Conservation (phyloP, 2,888 invertebrate genomes). For the Papilio gigon region DNA sequence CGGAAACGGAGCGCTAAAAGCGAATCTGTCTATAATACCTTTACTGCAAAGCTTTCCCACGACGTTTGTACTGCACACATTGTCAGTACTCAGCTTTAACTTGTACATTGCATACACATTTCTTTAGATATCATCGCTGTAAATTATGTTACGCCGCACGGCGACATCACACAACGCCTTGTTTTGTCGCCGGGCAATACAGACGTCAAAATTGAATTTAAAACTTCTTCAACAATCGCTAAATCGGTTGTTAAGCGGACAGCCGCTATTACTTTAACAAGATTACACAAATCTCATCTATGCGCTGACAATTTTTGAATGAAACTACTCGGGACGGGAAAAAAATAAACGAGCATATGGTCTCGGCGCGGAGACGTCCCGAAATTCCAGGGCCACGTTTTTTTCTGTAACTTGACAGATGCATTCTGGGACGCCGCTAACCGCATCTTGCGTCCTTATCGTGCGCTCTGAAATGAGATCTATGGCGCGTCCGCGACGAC, state of each 20-base stretch:
- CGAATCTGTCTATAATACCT: conserved; percentile 61
- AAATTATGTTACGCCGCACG: conserved; percentile 14
- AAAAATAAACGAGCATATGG: conserved; percentile 78
- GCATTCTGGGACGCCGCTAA: conserved; percentile 79
- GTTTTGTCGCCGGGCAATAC: conserved; percentile 46
- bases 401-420: conserved; percentile 79
- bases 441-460: conserved; percentile 80
- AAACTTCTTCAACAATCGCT: conserved; percentile 59
- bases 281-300: conserved; percentile 79
- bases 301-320: conserved; percentile 80
- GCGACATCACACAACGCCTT: conserved; percentile 10
- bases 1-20: conserved; percentile 73
- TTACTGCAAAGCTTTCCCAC: conserved; percentile 51
- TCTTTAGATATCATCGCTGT: neutral
- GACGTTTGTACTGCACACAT: conserved; percentile 52
- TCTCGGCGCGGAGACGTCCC: conserved; percentile 74
- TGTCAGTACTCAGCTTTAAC: conserved; percentile 47
- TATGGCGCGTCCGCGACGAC: conserved; percentile 69
- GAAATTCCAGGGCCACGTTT: conserved; percentile 78
- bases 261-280: conserved; percentile 74
- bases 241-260: conserved; percentile 68
- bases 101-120: conserved; percentile 1
- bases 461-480: conserved; percentile 70
- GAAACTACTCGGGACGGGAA: conserved; percentile 67
- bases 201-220: conserved; percentile 57